Conservation (phyloP, 2,113 vertebrate species). For the Psilopogon haemacephalus region DNA sequence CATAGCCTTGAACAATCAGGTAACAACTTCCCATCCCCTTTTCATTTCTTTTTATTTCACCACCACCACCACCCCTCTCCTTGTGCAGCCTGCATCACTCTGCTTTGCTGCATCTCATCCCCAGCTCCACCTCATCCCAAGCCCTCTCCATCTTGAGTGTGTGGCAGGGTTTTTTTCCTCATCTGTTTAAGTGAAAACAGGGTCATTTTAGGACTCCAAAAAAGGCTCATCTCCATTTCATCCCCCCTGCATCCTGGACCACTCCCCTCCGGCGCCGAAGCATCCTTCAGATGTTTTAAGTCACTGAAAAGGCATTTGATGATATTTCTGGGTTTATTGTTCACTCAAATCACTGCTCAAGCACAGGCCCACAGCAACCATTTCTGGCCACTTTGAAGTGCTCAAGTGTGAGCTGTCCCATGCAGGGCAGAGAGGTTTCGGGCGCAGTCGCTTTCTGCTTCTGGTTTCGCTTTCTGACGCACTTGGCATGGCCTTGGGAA, state of each 20-base stretch:
- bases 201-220: background rate
- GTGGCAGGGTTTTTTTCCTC: background rate
- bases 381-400: background rate
- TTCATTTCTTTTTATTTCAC: background rate
- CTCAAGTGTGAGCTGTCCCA: too few relatives aligned
- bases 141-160: background rate
- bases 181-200: background rate
- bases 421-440: background rate
- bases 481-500: fast-evolving
- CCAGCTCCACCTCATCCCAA: slow-evolving; percentile 21
- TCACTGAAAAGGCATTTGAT: background rate
- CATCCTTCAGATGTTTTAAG: background rate
- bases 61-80: background rate
- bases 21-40: slow-evolving; percentile 51
- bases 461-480: background rate
- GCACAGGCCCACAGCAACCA: background rate
- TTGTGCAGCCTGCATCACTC: background rate
- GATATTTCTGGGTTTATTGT: background rate
- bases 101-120: slow-evolving; percentile 27
- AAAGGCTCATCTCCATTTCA: slow-evolving; percentile 23
- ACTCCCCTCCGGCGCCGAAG: background rate
- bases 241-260: background rate
- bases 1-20: slow-evolving; percentile 71
- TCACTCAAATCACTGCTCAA: background rate
- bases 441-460: fast-evolving